Conservation (phyloP, 2,888 invertebrate species). For the Clostera curtula region DNA sequence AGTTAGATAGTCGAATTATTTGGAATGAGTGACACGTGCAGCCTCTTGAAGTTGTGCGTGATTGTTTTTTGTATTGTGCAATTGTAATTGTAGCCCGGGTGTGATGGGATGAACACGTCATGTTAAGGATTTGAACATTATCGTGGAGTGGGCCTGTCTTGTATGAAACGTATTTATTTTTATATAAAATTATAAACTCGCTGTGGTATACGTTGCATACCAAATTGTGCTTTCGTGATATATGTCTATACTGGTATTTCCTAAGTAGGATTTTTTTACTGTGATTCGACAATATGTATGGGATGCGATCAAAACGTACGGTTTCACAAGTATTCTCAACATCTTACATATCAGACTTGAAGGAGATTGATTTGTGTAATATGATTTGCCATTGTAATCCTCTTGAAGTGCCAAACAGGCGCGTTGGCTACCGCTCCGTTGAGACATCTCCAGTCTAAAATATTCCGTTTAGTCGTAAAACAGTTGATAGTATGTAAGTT, state of each 20-base stretch:
- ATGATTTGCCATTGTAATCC: slow-evolving; percentile 10
- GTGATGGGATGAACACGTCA: too few relatives aligned
- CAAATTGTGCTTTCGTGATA: slow-evolving; percentile 11
- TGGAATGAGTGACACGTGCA: slow-evolving; percentile 17
- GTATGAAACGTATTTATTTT: slow-evolving; percentile 40
- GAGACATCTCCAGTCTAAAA: slow-evolving; percentile 34
- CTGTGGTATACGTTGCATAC: slow-evolving; percentile 14
- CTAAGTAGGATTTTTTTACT: slow-evolving; percentile 11
- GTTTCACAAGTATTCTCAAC: too few relatives aligned
- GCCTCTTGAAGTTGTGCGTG: slow-evolving; percentile 12
- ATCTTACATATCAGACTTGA: slow-evolving; percentile 21
- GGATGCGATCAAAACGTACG: slow-evolving; percentile 10
- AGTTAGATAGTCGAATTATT: slow-evolving; percentile 44
- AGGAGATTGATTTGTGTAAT: slow-evolving; percentile 6
- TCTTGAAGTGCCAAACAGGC: slow-evolving; percentile 49
- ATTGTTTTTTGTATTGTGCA: slow-evolving; percentile 22
- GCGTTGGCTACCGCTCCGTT: slow-evolving; percentile 34
- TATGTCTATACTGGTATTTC: slow-evolving; percentile 10
- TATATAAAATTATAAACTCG: slow-evolving; percentile 20
- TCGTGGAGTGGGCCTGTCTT: slow-evolving; percentile 18
- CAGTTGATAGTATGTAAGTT: slow-evolving; percentile 63
- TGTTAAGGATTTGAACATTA: slow-evolving; percentile 13
- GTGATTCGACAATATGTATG: slow-evolving; percentile 29
- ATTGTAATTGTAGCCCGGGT: slow-evolving; percentile 20
- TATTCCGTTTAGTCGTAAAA: slow-evolving; percentile 63